These are phyloP conservation scores for Spatula versicolor DNA, from an alignment of 2,797 vertebrate genomes.

Conservation along the genomic window DNA sequence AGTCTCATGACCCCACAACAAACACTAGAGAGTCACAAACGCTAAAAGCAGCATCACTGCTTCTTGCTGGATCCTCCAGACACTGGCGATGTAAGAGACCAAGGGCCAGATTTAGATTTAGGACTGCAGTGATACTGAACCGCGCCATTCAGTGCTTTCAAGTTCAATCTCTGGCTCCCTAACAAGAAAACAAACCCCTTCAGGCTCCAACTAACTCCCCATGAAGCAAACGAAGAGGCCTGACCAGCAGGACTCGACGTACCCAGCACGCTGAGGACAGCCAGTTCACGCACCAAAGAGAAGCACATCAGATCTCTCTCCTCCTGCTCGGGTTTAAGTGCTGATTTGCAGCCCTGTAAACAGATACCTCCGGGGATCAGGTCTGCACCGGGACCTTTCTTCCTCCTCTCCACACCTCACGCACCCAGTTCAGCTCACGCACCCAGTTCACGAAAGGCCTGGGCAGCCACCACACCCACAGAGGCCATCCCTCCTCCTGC, in stretches of 20 bases:
- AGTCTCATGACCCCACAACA: background rate
- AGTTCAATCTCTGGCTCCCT: background rate
- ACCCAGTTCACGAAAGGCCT: accelerated
- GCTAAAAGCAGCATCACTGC: background rate
- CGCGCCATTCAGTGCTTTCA: background rate
- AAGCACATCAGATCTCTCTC: background rate
- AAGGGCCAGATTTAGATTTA: background rate
- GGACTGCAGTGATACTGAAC: background rate
- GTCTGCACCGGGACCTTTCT: background rate
- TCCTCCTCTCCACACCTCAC: background rate
- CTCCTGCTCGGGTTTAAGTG: background rate
- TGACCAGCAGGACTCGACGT: background rate
- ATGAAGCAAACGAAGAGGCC: background rate
- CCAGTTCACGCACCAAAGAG: background rate
- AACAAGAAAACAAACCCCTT: background rate
- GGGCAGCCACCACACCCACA: background rate
- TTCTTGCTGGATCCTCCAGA: background rate
- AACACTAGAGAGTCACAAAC: background rate
- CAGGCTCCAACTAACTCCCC: background rate
- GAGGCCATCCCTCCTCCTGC: background rate
- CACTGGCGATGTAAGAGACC: background rate
- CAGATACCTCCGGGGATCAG: background rate
- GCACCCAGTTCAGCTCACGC: background rate
- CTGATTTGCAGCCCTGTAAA: background rate
- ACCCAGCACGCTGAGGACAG: background rate